Evolutionary conservation across 2,113 vertebrate genomes (phyloP), one percentile per base, ranked within the genome.

Genomic region (Piprites chloris): DNA sequence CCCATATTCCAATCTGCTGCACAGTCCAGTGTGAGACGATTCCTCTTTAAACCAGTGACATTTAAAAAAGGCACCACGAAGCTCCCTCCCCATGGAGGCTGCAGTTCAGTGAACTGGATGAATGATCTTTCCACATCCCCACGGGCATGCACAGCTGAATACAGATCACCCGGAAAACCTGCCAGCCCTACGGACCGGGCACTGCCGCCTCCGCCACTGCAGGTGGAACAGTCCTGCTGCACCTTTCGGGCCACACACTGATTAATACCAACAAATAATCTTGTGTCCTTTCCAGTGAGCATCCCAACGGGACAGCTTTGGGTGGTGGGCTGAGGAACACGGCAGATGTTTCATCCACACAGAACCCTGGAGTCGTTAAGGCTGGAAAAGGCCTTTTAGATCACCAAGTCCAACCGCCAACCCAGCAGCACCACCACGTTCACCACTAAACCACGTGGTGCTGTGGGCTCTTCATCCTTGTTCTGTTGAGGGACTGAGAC

Each of bases 101-200:
- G 79, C 90, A 90, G 93, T 41, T 90, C 93, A 96, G 6, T 93
- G 96, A 96, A 93, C 93, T 93, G 95, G 80, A 96, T 96, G 92
- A 94, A 62, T 93, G 92, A 92, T 92, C 96, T 92, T 93, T 93
- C 85, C 85, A 41, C 85, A 78, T 95, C 42, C 76, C 96, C 90
- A 81, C 1, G 26, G 96, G 95, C 96, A 84, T 5, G 50, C 58
- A 69, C 83, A 90, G 93, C 92, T 81, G 82, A 92, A 88, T 89
- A 52, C 56, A 92, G 96, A 86, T 96, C 96, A 92, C 83, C 79
- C 92, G 56, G 92, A 81, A 90, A 94, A 75, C 63, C 77, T 79
- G 87, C 87, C 78, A 92, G 89, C 89, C 23, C 0, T 7, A 2
- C 14, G 3, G 11, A 1, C 1, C 11, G 21, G 14, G 33, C 58